phyloP scores from a whole-genome alignment of 2,113 vertebrate genomes.

The Myrmecophaga tridactyla region DNA sequence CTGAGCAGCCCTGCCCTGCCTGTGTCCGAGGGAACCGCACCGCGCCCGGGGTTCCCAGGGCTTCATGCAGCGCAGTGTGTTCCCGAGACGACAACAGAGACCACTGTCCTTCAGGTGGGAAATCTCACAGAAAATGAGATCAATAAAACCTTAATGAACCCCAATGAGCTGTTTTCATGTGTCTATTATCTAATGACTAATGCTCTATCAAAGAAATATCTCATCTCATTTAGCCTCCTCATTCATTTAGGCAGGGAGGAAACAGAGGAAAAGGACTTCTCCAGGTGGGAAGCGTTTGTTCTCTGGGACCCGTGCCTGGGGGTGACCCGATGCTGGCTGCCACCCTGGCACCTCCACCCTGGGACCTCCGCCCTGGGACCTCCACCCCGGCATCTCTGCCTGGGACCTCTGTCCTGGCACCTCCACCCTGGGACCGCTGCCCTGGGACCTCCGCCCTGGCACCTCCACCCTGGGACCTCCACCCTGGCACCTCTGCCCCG shows the following conservation, averaged over 20 bases:
- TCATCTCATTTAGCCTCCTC: conserved; percentile 40
- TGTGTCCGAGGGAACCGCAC: no score
- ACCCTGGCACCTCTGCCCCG: no score
- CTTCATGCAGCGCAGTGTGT: background rate
- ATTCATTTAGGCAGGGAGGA: conserved; percentile 34
- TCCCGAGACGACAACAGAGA: background rate
- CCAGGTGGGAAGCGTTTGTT: background rate
- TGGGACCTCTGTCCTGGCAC: no score
- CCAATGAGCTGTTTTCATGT: conserved; percentile 19
- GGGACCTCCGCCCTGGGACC: no score
- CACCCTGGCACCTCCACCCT: no score
- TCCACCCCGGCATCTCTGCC: no score
- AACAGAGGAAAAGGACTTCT: background rate
- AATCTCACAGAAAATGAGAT: background rate
- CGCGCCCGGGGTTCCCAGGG: no score
- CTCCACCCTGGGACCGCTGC: no score
- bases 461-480: no score
- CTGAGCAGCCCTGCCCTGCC: no score
- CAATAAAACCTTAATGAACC: conserved; percentile 37
- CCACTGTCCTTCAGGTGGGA: conserved; percentile 8
- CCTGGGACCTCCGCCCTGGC: no score
- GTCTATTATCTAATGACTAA: conserved; percentile 36
- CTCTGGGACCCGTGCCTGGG: background rate
- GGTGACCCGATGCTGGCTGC: background rate
- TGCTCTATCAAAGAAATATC: conserved; percentile 26